Evolutionary conservation across 2,888 invertebrate species (phyloP).

Genomic region (Mythimna vitellina): DNA sequence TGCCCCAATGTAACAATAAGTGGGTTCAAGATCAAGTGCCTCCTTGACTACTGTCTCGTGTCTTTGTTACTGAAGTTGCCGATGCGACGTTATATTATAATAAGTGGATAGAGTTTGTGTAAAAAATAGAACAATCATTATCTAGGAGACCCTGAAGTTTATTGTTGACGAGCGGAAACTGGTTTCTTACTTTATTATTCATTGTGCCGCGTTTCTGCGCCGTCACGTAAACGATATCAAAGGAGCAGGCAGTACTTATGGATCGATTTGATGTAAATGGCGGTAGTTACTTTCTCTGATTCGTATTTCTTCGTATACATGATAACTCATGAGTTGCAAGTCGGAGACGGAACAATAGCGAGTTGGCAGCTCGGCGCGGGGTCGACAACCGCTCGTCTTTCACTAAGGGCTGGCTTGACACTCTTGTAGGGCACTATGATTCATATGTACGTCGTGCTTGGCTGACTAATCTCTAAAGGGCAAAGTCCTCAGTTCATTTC

Average conservation of each 20-base stretch:
- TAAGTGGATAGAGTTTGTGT: neutral
- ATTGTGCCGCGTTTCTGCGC: slow-evolving; percentile 15
- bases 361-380: slow-evolving; percentile 42
- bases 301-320: neutral
- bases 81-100: neutral
- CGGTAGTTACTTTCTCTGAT: slow-evolving; percentile 4
- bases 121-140: slow-evolving; percentile 33
- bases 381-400: slow-evolving; percentile 47
- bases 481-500: slow-evolving; percentile 21
- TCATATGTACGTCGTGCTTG: slow-evolving; percentile 25
- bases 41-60: slow-evolving; percentile 24
- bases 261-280: slow-evolving; percentile 17
- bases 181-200: slow-evolving; percentile 21
- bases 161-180: slow-evolving; percentile 16
- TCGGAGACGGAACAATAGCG: slow-evolving; percentile 31
- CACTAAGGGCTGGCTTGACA: slow-evolving; percentile 27
- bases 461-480: slow-evolving; percentile 25
- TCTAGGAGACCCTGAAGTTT: slow-evolving; percentile 25
- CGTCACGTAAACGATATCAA: slow-evolving; percentile 10
- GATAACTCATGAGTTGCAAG: slow-evolving; percentile 27
- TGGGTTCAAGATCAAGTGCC: slow-evolving; percentile 29
- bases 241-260: neutral
- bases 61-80: slow-evolving; percentile 2
- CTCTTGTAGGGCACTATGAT: slow-evolving; percentile 26
- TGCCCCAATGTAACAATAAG: slow-evolving; percentile 7